These are phyloP conservation scores for Cebidichthys violaceus DNA, from an alignment of 2,113 vertebrate species.

Conservation along the genomic window DNA sequence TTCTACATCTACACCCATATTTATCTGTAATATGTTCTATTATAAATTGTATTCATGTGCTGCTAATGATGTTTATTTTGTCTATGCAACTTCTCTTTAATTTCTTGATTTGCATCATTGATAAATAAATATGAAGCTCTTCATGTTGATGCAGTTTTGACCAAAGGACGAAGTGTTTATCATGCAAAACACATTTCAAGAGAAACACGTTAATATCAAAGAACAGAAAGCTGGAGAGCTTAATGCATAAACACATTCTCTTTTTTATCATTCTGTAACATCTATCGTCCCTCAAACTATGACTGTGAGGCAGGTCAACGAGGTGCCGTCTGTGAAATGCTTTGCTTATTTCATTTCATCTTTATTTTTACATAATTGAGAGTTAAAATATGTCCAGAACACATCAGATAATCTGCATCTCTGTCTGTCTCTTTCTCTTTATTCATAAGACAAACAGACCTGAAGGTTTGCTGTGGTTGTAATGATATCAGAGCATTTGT, in stretches of 20 bases:
- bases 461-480: constrained; percentile 1
- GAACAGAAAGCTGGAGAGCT: too few relatives aligned
- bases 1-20: background rate
- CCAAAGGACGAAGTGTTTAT: background rate
- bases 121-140: background rate
- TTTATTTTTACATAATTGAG: background rate
- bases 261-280: background rate
- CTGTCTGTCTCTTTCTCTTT: background rate
- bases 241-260: background rate
- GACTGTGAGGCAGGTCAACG: background rate
- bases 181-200: background rate
- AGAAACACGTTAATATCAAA: too few relatives aligned
- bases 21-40: background rate
- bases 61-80: background rate
- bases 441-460: constrained; percentile 6
- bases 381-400: background rate
- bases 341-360: too few relatives aligned
- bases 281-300: constrained; percentile 6
- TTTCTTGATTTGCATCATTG: constrained; percentile 1
- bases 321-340: background rate
- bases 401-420: background rate
- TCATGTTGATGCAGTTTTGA: background rate
- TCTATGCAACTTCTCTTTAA: background rate
- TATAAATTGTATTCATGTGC: background rate
- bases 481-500: constrained; percentile 81